A percentile compares a stretch with the other conserved stretches of the same genome.
These are phyloP conservation scores for Clarias pachynema DNA, from an alignment of 2,797 vertebrate genomes.

Conservation along the genomic window DNA sequence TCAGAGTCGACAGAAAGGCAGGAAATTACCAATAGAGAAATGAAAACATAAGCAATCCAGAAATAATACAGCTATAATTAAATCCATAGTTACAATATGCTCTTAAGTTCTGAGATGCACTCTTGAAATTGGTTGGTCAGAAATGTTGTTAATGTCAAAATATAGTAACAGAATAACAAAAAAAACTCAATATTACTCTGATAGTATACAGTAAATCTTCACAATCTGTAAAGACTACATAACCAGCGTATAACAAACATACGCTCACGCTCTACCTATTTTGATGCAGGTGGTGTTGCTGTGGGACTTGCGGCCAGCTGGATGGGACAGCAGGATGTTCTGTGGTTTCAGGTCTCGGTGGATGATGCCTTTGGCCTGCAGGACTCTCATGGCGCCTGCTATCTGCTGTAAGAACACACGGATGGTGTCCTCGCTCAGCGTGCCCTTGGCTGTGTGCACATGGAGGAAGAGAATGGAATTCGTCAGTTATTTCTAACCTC, in stretches of 20 bases:
- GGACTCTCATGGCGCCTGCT: conserved; percentile 90
- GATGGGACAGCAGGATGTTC: conserved; percentile 91
- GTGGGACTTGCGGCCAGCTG: conserved; percentile 87
- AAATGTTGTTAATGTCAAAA: not conserved
- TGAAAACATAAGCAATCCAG: not conserved
- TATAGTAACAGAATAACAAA: not conserved
- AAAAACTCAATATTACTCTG: not conserved
- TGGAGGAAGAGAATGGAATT: not conserved
- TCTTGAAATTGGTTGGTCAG: not conserved
- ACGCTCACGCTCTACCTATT: conserved; percentile 77
- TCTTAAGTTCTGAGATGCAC: not conserved
- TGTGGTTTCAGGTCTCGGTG: conserved; percentile 96
- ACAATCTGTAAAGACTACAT: not conserved
- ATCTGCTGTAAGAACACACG: conserved; percentile 97
- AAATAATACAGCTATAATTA: not conserved
- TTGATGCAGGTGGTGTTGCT: conserved; percentile 96
- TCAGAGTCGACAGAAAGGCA: not conserved
- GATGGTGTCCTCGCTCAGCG: conserved; percentile 96
- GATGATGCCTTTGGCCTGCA: conserved; percentile 94
- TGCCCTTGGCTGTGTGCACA: conserved; percentile 84
- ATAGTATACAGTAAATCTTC: not conserved
- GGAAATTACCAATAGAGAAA: conserved; percentile 7
- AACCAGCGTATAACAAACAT: not conserved
- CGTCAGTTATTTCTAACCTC: not conserved
- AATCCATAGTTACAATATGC: not conserved